Evolutionary conservation across 1,140 invertebrate genomes (phyloP).

Genomic region (Diprion similis): DNA sequence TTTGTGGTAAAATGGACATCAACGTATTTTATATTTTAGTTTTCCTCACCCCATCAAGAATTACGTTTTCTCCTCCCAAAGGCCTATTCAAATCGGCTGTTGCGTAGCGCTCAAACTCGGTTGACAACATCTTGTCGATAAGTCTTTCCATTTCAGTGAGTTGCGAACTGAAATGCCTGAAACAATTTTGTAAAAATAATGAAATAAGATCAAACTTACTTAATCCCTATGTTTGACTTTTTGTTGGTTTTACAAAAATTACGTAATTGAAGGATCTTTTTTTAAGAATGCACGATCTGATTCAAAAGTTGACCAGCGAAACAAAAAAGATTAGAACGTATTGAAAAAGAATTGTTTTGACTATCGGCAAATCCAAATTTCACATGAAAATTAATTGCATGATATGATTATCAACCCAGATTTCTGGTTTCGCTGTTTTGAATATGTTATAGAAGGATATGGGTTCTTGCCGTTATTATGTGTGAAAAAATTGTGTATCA

Average conservation of each 20-base stretch:
- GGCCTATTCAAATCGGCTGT: constrained; percentile 92
- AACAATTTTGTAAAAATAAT: constrained; percentile 28
- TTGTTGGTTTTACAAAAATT: not conserved
- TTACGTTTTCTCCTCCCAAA: constrained; percentile 68
- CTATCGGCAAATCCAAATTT: too few relatives aligned
- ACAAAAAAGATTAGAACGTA: not conserved
- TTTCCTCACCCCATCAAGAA: constrained; percentile 66
- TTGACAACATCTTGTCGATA: constrained; percentile 96
- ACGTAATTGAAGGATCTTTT: not conserved
- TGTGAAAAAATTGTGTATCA: too few relatives aligned
- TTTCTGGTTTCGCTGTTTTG: too few relatives aligned
- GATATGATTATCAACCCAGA: too few relatives aligned
- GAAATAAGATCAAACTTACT: constrained; percentile 9
- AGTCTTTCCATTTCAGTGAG: constrained; percentile 95
- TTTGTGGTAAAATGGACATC: constrained; percentile 20
- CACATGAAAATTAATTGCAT: too few relatives aligned
- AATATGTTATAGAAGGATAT: too few relatives aligned
- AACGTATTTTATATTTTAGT: not conserved
- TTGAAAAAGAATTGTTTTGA: too few relatives aligned
- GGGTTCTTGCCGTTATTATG: too few relatives aligned
- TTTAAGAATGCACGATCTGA: too few relatives aligned
- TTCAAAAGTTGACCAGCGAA: too few relatives aligned
- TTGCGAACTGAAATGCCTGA: constrained; percentile 91
- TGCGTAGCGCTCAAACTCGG: constrained; percentile 93
- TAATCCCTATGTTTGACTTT: not conserved